Evolutionary conservation across 2,113 vertebrate species (phyloP), one percentile per base, ranked within the genome.

Genomic region (Acrocephalus arundinaceus): DNA sequence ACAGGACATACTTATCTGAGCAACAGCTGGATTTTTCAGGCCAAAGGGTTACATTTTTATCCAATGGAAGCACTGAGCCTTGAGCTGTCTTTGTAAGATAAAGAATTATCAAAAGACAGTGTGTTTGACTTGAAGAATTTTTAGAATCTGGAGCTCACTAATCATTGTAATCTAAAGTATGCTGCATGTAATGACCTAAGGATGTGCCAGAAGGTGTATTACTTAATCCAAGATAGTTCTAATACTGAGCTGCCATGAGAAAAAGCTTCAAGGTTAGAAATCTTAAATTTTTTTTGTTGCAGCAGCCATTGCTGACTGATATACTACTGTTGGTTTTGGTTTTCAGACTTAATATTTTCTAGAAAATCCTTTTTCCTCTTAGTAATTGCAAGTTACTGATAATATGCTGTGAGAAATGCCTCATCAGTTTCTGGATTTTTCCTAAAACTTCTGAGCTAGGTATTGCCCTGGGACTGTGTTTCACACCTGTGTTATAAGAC

Each of bases 51-150:
- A 82, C 22, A 41, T 84, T 92, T 94, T 83, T 63, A 73, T 62
- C 79, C 90, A 86, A 33, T 74, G 25, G 55, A 96, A 90, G 66
- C 54, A 75, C 35, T 72, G 68, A 94, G 70, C 51, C 85, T 90
- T 45, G 39, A 86, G 85, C 85, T 84, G 68, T 61, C 57, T 94
- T 77, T 68, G 41, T 41, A 84, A 94, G 90, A 96, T 94, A 96
- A 95, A 76, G 48, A 85, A 55, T 93, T 95, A 77, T 80, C 59
- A 66, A 59, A 95, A 91, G 61, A 28, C 58, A 72, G 27, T 25
- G 13, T 74, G 52, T 92, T 90, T 84, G 30, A 89, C 63, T 89
- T 73, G 46, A 70, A 85, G 55, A 76, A 91, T 49, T 96, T 94
- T 91, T 89, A 65, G 46, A 91, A 68, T 78, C 57, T 87, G 41